These are phyloP conservation scores for Apistogramma diplotaenia DNA, from an alignment of 2,113 vertebrate species.

Conservation along the genomic window DNA sequence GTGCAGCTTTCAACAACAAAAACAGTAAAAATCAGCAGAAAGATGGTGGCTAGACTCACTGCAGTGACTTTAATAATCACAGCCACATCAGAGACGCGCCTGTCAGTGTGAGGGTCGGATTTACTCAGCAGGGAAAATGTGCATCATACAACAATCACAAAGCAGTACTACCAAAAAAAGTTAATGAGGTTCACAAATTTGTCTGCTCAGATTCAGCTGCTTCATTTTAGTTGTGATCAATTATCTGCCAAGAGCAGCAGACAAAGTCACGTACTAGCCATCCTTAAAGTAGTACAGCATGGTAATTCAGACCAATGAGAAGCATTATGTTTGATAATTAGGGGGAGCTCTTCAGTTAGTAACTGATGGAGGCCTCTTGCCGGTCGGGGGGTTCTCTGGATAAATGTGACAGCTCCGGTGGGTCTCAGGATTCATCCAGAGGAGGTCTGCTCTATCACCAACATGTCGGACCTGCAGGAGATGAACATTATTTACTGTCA, in stretches of 20 bases:
- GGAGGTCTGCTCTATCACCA: neutral
- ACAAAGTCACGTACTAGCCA: neutral
- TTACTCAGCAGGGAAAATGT: no score
- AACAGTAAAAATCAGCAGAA: neutral
- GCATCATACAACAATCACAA: no score
- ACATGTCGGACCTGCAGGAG: neutral
- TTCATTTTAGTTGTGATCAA: no score
- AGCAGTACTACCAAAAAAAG: neutral
- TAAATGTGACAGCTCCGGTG: neutral
- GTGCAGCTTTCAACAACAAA: neutral
- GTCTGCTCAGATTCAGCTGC: neutral
- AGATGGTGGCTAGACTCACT: no score
- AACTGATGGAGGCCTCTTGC: neutral
- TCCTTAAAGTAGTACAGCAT: neutral
- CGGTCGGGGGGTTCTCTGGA: neutral
- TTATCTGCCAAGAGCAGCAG: neutral
- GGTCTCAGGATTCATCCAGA: neutral
- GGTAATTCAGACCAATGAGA: neutral
- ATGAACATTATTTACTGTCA: neutral
- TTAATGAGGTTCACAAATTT: neutral
- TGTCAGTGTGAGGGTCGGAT: neutral
- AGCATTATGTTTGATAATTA: no score
- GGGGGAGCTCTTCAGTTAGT: neutral
- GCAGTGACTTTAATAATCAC: neutral
- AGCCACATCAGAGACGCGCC: neutral